Evolutionary conservation across 1,140 invertebrate genomes (phyloP).

Genomic region (Heliconius hermathena): DNA sequence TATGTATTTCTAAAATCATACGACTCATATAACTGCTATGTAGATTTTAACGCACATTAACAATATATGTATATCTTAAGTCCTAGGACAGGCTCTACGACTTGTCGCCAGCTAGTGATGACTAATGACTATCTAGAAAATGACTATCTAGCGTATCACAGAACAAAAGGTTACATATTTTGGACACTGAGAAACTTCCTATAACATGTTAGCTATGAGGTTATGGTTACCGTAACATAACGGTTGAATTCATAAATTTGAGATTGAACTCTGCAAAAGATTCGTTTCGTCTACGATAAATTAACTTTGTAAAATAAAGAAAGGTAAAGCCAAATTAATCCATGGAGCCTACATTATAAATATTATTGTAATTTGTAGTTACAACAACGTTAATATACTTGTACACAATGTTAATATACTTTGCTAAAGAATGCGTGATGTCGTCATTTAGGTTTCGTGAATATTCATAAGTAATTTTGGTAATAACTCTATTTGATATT

Average conservation of each 20-base stretch:
- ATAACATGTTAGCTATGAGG: conserved; percentile 26
- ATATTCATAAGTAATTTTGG: conserved; percentile 10
- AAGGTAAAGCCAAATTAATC: background rate
- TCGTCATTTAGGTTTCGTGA: background rate
- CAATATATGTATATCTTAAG: background rate
- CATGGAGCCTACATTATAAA: conserved; percentile 11
- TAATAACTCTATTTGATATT: background rate
- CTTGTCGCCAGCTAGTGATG: background rate
- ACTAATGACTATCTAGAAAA: conserved; percentile 35
- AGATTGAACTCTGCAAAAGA: conserved; percentile 42
- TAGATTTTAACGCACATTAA: background rate
- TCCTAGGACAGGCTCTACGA: background rate
- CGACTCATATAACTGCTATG: background rate
- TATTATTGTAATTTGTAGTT: background rate
- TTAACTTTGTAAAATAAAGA: background rate
- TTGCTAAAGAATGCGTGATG: background rate
- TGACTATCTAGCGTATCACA: conserved; percentile 38
- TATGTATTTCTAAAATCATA: background rate
- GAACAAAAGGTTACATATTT: conserved; percentile 38
- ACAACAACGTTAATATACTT: too few species aligned
- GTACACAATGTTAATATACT: background rate
- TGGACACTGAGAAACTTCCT: conserved; percentile 39
- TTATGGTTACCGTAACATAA: conserved; percentile 61
- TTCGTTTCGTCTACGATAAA: background rate
- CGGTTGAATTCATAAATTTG: conserved; percentile 55